A percentile compares a stretch with the other conserved stretches of the same genome.
These are phyloP conservation scores for Gymnorhina tibicen DNA, from an alignment of 2,113 vertebrate species.

Conservation along the genomic window DNA sequence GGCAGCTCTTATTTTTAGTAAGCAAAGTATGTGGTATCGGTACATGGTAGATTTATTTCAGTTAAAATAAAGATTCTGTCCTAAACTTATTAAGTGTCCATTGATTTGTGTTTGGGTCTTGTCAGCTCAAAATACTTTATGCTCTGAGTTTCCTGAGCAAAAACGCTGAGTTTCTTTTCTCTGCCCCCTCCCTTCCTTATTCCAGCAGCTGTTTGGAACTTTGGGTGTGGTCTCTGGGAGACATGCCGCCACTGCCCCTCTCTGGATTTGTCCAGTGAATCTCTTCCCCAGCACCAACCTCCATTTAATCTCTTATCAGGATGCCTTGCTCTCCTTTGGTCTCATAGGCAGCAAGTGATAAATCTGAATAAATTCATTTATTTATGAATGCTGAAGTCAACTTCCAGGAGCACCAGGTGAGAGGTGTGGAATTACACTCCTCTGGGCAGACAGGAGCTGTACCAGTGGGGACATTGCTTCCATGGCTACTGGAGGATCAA, in stretches of 20 bases:
- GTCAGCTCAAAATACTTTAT: background rate
- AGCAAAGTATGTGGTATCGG: background rate
- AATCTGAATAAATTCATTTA: background rate
- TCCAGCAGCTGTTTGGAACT: background rate
- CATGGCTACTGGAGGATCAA: background rate
- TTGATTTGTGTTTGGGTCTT: background rate
- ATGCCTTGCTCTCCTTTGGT: background rate
- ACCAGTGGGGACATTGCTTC: background rate
- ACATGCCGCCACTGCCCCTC: background rate
- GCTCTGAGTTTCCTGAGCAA: background rate
- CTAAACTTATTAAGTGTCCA: background rate
- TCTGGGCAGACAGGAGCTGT: background rate
- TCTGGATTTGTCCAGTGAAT: background rate
- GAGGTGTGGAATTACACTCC: background rate
- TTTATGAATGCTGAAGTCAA: background rate
- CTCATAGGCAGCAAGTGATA: background rate
- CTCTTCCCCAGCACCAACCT: background rate
- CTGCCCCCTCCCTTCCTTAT: background rate
- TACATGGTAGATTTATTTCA: background rate
- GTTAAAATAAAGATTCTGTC: background rate
- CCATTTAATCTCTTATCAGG: fast-evolving
- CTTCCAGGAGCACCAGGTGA: background rate
- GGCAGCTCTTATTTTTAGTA: background rate
- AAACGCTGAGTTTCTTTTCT: background rate
- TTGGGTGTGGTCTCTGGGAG: background rate